Conservation (phyloP, 2,113 vertebrate genomes). For the Gracilinanus agilis region DNA sequence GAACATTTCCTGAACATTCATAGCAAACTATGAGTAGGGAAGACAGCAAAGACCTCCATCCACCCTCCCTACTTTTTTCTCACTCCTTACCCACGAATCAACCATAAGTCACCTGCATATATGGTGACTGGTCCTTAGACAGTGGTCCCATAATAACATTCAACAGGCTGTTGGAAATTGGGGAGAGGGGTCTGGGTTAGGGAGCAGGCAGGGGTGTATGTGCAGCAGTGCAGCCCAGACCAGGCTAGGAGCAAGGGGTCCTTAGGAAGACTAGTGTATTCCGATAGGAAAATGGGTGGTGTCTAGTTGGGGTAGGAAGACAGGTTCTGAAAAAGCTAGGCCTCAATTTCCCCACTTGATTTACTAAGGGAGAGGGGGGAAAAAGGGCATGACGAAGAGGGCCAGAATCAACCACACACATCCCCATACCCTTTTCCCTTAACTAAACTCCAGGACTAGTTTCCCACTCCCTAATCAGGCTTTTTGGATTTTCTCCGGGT, state of each 20-base stretch:
- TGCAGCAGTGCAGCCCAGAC: background rate
- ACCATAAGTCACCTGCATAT: background rate
- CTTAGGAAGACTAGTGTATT: background rate
- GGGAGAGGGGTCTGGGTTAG: background rate
- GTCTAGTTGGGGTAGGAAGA: background rate
- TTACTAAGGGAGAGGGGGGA: constrained; percentile 6
- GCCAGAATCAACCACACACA: background rate
- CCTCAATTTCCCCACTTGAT: background rate
- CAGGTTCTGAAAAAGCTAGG: background rate
- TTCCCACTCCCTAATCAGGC: constrained; percentile 49
- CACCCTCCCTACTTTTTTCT: background rate
- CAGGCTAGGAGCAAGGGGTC: background rate
- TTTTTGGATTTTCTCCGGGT: constrained; percentile 52
- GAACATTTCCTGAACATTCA: background rate
- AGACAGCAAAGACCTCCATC: background rate
- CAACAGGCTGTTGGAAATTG: background rate
- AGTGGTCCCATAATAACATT: background rate
- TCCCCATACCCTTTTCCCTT: background rate
- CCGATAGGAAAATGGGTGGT: background rate
- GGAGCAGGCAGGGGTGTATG: background rate
- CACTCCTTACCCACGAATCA: background rate
- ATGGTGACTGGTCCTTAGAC: background rate
- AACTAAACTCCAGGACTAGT: background rate
- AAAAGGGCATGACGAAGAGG: background rate
- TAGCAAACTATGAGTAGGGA: background rate